These are phyloP conservation scores for Formica aserva DNA, from an alignment of 2,888 invertebrate species.

Conservation along the genomic window DNA sequence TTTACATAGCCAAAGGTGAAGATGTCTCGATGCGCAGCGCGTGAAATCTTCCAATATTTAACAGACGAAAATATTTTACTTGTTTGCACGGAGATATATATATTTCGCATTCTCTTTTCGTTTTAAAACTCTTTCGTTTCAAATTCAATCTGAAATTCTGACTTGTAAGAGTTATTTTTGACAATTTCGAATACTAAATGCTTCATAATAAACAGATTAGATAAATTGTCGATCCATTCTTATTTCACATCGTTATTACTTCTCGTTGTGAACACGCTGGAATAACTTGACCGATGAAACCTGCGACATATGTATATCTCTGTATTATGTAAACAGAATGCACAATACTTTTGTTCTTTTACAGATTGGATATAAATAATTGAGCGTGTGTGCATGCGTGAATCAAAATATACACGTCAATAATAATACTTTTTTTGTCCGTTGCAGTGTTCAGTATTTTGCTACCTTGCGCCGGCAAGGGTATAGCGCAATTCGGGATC, in stretches of 20 bases:
- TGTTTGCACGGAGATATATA: background rate
- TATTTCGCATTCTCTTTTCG: background rate
- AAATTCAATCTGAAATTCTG: background rate
- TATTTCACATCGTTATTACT: background rate
- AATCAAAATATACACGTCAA: background rate
- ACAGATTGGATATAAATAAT: background rate
- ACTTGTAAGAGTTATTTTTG: background rate
- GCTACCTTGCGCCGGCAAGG: conserved; percentile 94
- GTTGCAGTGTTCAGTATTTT: conserved; percentile 94
- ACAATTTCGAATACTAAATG: background rate
- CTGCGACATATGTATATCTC: background rate
- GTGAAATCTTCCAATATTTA: conserved; percentile 12
- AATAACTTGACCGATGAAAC: background rate
- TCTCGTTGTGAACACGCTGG: background rate
- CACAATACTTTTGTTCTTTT: background rate
- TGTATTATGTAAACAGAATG: background rate
- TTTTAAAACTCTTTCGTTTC: background rate
- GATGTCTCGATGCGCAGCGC: background rate
- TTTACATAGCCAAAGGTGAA: conserved; percentile 24
- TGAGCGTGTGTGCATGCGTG: background rate
- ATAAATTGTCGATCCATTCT: background rate
- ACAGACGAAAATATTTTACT: background rate
- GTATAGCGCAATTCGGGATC: conserved; percentile 95
- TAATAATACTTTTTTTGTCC: conserved; percentile 16
- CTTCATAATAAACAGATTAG: background rate